A percentile compares a stretch with the other conserved stretches of the same genome.
Evolutionary conservation across 1,140 invertebrate genomes (phyloP).

Genomic region (Andricus grossulariae): DNA sequence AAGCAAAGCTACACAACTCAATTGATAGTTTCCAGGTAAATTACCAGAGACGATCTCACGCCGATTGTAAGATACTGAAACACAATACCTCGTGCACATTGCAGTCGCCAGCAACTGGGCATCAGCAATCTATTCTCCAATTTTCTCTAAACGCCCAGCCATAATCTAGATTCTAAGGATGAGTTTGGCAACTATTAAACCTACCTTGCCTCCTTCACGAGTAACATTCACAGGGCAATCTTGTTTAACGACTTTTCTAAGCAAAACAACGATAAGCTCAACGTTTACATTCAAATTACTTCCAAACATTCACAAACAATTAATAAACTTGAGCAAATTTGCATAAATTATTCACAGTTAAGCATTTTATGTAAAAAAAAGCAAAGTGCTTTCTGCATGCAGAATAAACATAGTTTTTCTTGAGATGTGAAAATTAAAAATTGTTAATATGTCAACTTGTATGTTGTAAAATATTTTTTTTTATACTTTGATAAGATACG

Average conservation of each 20-base stretch:
- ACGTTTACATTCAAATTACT: neutral
- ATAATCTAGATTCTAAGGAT: neutral
- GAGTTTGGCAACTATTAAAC: neutral
- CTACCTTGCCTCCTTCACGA: slow-evolving; percentile 14
- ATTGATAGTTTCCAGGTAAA: too few species aligned
- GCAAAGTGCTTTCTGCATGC: neutral
- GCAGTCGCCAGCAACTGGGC: too few species aligned
- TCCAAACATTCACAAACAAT: neutral
- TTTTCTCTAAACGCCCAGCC: too few species aligned
- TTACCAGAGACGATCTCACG: too few species aligned
- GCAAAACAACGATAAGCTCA: neutral
- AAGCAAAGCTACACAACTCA: too few species aligned
- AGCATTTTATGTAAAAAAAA: neutral
- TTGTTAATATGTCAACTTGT: neutral
- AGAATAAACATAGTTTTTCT: neutral
- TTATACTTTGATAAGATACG: too few species aligned
- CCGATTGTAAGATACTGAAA: too few species aligned
- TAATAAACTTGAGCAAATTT: neutral
- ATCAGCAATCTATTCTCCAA: too few species aligned
- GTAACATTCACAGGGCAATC: neutral
- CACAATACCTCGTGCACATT: too few species aligned
- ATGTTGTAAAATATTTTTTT: too few species aligned
- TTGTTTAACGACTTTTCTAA: slow-evolving; percentile 9
- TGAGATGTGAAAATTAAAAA: neutral
- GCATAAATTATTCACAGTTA: neutral